These are phyloP conservation scores for Eriocheir sinensis DNA, from an alignment of 1,140 invertebrate genomes.

Conservation along the genomic window DNA sequence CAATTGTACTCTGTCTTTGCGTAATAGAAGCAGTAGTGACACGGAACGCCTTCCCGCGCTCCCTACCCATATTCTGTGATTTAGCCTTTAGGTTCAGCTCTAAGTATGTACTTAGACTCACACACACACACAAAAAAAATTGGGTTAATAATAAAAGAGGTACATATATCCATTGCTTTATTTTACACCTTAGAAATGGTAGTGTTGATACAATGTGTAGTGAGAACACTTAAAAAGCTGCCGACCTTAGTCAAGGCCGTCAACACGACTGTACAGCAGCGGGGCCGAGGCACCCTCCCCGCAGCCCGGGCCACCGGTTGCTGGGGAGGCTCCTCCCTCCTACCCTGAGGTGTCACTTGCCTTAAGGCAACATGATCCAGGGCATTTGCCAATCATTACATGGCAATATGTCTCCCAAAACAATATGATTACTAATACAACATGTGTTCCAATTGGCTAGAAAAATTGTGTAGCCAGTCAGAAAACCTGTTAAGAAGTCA, in stretches of 20 bases:
- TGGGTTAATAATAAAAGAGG: slow-evolving; percentile 41
- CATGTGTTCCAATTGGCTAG: slow-evolving; percentile 31
- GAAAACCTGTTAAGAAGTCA: background rate
- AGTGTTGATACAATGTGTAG: slow-evolving; percentile 77
- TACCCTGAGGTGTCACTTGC: slow-evolving; percentile 59
- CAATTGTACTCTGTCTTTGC: no score
- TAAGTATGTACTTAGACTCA: no score
- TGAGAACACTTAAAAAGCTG: slow-evolving; percentile 77
- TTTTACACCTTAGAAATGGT: slow-evolving; percentile 78
- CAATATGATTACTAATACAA: slow-evolving; percentile 37
- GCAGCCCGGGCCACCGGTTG: slow-evolving; percentile 4
- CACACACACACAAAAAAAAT: no score
- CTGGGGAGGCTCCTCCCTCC: background rate
- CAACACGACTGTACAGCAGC: slow-evolving; percentile 72
- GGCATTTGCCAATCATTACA: slow-evolving; percentile 20
- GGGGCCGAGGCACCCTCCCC: slow-evolving; percentile 59
- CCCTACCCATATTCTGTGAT: no score
- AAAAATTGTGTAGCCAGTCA: slow-evolving; percentile 37
- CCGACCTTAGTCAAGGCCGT: slow-evolving; percentile 60
- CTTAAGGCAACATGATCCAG: slow-evolving; percentile 48
- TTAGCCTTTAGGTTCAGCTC: no score
- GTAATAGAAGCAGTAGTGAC: no score
- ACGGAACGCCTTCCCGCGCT: no score
- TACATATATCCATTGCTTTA: slow-evolving; percentile 73
- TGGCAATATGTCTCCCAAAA: slow-evolving; percentile 54